Percentiles rank a stretch among this genome's conserved stretches.
Evolutionary conservation across 2,888 invertebrate genomes (phyloP).

Genomic region (Ormyrus rosae): DNA sequence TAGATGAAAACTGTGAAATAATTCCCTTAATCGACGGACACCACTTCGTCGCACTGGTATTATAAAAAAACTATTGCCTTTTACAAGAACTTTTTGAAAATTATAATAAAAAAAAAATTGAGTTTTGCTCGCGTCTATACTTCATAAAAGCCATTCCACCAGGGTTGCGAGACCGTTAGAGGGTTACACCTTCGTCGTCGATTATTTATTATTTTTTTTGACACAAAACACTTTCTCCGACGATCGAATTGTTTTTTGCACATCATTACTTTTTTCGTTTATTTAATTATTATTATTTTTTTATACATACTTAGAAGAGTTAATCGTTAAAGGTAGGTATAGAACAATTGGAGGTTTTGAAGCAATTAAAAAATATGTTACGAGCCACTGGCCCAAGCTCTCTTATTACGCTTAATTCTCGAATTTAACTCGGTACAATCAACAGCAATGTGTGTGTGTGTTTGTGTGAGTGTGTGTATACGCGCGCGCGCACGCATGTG

Average conservation of each 20-base stretch:
- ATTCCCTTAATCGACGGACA: too few relatives aligned
- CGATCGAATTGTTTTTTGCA: slow-evolving; percentile 32
- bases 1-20: too few relatives aligned
- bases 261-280: slow-evolving; percentile 29
- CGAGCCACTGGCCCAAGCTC: slow-evolving; percentile 70
- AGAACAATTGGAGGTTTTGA: slow-evolving; percentile 68
- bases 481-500: too few relatives aligned
- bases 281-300: slow-evolving; percentile 29
- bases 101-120: slow-evolving; percentile 23
- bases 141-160: slow-evolving; percentile 44
- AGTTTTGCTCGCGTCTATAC: neutral
- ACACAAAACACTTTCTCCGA: slow-evolving; percentile 52
- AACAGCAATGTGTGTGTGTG: slow-evolving; percentile 60
- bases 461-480: too few relatives aligned
- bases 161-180: slow-evolving; percentile 21
- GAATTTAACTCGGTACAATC: slow-evolving; percentile 59
- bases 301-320: slow-evolving; percentile 58
- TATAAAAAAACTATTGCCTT: neutral
- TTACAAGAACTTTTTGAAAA: slow-evolving; percentile 5
- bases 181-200: slow-evolving; percentile 37
- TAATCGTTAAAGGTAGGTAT: slow-evolving; percentile 63
- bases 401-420: slow-evolving; percentile 67
- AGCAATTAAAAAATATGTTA: slow-evolving; percentile 73
- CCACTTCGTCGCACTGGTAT: too few relatives aligned
- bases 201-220: slow-evolving; percentile 27